These are phyloP conservation scores for Danio aesculapii DNA, from an alignment of 2,797 vertebrate genomes.

Conservation along the genomic window DNA sequence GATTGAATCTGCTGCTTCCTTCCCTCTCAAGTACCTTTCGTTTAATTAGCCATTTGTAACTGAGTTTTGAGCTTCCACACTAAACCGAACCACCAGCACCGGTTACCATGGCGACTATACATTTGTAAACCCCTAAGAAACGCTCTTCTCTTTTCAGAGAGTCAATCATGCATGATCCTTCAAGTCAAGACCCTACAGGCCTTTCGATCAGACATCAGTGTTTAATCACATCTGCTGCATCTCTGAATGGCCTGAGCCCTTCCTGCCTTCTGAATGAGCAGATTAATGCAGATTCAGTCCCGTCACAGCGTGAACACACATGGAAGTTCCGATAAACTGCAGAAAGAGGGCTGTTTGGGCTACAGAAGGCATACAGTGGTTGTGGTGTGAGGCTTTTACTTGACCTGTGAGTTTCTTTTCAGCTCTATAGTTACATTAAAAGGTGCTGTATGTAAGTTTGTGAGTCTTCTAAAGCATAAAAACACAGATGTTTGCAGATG, in stretches of 20 bases:
- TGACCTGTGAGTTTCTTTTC: conserved; percentile 64
- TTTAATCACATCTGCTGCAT: conserved; percentile 40
- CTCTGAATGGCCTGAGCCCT: conserved; percentile 10
- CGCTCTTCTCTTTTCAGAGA: conserved; percentile 6
- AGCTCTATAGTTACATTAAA: conserved; percentile 60
- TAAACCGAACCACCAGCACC: conserved; percentile 54
- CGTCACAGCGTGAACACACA: conserved; percentile 1
- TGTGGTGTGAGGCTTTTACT: conserved; percentile 65
- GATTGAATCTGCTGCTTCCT: conserved; percentile 74
- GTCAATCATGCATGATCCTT: conserved; percentile 45
- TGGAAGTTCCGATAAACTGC: conserved; percentile 19
- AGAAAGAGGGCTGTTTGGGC: conserved; percentile 3
- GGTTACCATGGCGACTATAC: conserved; percentile 75
- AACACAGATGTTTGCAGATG: no score
- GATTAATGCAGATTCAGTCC: conserved; percentile 10
- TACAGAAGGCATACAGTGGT: conserved; percentile 66
- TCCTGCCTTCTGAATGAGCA: conserved; percentile 31
- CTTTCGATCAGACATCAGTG: conserved; percentile 31
- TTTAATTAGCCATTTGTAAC: conserved; percentile 80
- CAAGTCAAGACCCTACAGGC: conserved; percentile 36
- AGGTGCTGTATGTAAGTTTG: no score
- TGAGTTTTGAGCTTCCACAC: conserved; percentile 70
- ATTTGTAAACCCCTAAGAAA: conserved; percentile 59
- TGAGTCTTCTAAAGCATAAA: no score
- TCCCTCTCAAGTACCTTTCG: conserved; percentile 79